Conservation (phyloP, 53 echinoderm and acorn worm species). For the Mesocentrotus franciscanus region DNA sequence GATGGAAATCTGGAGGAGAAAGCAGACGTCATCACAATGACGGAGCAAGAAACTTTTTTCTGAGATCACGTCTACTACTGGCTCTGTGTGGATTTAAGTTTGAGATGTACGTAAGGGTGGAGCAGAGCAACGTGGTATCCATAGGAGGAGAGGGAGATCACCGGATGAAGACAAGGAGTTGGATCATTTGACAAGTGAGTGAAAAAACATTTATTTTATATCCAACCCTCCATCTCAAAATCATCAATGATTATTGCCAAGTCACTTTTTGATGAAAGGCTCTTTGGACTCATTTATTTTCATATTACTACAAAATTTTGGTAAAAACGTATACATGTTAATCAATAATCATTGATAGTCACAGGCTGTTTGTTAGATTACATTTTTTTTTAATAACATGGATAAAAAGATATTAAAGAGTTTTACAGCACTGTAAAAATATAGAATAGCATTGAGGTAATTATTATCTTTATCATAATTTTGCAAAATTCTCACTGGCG, state of each 20-base stretch:
- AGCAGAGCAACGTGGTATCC: background rate
- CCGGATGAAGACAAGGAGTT: background rate
- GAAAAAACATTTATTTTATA: background rate
- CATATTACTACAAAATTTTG: background rate
- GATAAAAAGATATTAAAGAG: no score
- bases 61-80: background rate
- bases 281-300: background rate
- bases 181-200: background rate
- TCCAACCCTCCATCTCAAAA: no score
- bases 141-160: background rate
- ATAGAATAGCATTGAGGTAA: background rate
- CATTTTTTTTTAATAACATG: no score
- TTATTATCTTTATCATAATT: background rate
- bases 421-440: background rate
- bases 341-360: no score
- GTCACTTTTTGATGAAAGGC: background rate
- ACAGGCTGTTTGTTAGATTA: no score
- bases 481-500: background rate
- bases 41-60: background rate
- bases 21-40: background rate
- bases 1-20: background rate
- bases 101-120: background rate
- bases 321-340: background rate
- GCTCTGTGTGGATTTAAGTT: background rate
- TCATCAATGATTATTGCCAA: background rate